Base-by-base conservation (phyloP, 53 echinoderm and acorn worm species). In the Arbacia lixula region DNA sequence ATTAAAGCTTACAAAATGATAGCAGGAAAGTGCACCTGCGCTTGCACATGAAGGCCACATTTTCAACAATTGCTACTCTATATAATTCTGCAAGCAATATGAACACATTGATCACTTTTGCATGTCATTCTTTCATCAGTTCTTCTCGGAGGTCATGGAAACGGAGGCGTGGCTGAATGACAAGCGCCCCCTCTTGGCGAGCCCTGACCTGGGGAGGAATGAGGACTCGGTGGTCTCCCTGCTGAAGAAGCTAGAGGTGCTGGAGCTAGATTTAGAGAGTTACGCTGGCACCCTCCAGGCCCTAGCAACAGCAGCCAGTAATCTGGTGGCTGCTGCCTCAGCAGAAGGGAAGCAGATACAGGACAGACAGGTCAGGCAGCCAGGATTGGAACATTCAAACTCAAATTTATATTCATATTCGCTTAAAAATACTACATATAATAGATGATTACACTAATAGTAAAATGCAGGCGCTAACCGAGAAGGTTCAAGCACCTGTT, bases 161-260 rank as follows among this genome's bases (percentile, higher is more conserved):
- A 94, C 94, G 0, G 84, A 92, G 19, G 72, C 90, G 19, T 97
- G 94, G 98, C 84, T 97, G 86, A 69, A 86, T 16, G 94, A 97
- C 76, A 94, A 88, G 88, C 90, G 86, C 66, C 92, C 90, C 20
- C 83, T 89, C n/a, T 52, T 94, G 90, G 68, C 90, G 0, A 86
- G 77, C 30, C 42, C 72, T 12, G 88, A 86, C 74, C 79, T 60
- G 21, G 91, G 91, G 33, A 90, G 85, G 62, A 94, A 97, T 76
- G 98, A 94, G 50, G 94, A 90, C 34, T 85, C 94, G 1, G 94
- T 94, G 38, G 73, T 77, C 42, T 87, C 94, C 20, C 64, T 97
- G 2, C 77, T 97, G 55, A 97, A 97, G 89, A 97, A 92, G 69
- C 84, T 97, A 30, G 92, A 97, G 71, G 93, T 86, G 20, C 77